Percentiles rank a stretch among this genome's conserved stretches.
Evolutionary conservation across 2,888 invertebrate species (phyloP).

Genomic region (Xanthia icteritia): DNA sequence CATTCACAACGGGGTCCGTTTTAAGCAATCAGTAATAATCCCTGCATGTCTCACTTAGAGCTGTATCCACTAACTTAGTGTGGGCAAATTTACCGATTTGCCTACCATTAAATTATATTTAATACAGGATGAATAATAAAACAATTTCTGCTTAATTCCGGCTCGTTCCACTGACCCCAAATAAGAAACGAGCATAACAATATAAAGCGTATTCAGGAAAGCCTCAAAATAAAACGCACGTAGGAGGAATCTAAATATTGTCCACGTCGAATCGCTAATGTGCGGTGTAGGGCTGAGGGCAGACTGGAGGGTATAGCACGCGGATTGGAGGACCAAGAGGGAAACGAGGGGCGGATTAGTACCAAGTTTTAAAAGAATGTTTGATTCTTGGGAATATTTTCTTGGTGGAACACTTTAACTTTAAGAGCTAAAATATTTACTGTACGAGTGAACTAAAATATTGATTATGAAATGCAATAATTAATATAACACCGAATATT

Average conservation of each 20-base stretch:
- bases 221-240: conserved; percentile 61
- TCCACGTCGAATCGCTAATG: conserved; percentile 85
- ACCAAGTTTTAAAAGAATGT: conserved; percentile 4
- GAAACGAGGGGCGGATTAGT: conserved; percentile 10
- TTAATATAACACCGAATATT: no score
- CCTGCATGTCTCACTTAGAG: background rate
- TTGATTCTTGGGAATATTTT: background rate
- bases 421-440: no score
- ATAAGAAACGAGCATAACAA: conserved; percentile 45
- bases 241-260: conserved; percentile 67
- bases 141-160: background rate
- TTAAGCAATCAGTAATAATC: background rate
- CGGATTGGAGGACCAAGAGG: conserved; percentile 37
- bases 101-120: background rate
- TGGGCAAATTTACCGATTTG: background rate
- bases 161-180: conserved; percentile 37
- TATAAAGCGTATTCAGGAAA: conserved; percentile 56
- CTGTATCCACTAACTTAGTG: background rate
- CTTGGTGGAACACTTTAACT: background rate
- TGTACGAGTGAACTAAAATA: no score
- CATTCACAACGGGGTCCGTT: background rate
- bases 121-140: background rate
- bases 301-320: conserved; percentile 41
- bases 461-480: no score
- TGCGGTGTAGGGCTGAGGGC: conserved; percentile 72